Evolutionary conservation across 2,888 invertebrate genomes (phyloP), one percentile per base, ranked within the genome.

Genomic region (Apamea crenata): DNA sequence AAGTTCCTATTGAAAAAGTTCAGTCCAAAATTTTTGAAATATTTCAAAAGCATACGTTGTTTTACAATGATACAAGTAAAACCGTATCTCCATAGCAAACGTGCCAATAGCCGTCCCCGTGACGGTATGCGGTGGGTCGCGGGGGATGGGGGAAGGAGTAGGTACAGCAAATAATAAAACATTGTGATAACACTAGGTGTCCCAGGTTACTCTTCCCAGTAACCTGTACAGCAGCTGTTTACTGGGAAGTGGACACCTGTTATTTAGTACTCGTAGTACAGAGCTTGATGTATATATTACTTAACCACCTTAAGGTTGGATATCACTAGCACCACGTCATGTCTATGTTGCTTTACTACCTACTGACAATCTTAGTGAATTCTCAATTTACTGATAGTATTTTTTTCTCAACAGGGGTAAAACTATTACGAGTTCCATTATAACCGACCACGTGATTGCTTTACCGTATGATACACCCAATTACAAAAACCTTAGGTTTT

Each of bases 151-250:
- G 4, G 16, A 32, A 8, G 12, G 6, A 61, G 36, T n/a, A n/a
- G n/a, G n/a, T 59, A n/a, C 21, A 77, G 53, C 7, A 10, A 59
- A 59, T 61, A 67, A 81, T 77, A 83, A 73, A 84, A 59, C n/a
- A 47, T 44, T 36, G 25, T 29, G 56, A 83, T 80, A 80, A 69
- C 44, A 73, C 56, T 25, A 7, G 7, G 53, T 53, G 21, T 53
- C 2, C 21, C n/a, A n/a, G n/a, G n/a, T n/a, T n/a, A n/a, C n/a
- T 21, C 21, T 25, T 53, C 21, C 2, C 53, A 21, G 21, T 50
- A 50, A 50, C 5, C 50, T 50, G 18, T 53, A 21, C 53, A 53
- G 53, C 53, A 53, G 53, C 53, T 53, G 53, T 21, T 53, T 53
- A 21, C 8, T 32, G 16, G 21, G 8, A n/a, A 16, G 3, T 44